Percentiles rank a stretch among this genome's conserved stretches.
These are phyloP conservation scores for Prochilodus magdalenae DNA, from an alignment of 2,113 vertebrate genomes.

Conservation along the genomic window DNA sequence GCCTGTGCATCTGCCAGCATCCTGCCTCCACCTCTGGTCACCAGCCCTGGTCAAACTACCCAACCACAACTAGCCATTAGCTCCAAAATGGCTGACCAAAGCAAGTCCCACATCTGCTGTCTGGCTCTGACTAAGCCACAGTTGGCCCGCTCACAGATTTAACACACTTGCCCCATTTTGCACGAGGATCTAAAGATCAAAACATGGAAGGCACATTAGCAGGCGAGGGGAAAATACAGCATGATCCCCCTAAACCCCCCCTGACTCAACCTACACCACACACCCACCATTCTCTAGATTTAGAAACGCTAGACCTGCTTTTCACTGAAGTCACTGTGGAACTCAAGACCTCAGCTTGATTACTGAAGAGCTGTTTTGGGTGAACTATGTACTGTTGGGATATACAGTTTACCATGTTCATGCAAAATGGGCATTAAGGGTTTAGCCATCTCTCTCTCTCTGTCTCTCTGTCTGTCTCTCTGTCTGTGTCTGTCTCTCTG, in stretches of 20 bases:
- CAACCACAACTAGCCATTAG: conserved; percentile 37
- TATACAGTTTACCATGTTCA: background rate
- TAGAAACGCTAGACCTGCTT: background rate
- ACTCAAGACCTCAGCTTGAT: background rate
- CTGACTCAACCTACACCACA: background rate
- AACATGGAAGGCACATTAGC: conserved; percentile 17
- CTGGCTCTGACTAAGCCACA: conserved; percentile 29
- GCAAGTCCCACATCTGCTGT: conserved; percentile 23
- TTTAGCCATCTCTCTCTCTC: too few relatives aligned
- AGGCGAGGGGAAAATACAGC: conserved; percentile 13
- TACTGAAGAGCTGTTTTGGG: background rate
- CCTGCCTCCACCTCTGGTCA: conserved; percentile 23
- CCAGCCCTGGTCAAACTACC: conserved; percentile 15
- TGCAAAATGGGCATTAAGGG: too few relatives aligned
- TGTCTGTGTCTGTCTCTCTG: too few relatives aligned
- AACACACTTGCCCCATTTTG: conserved; percentile 35
- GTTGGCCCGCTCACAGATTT: conserved; percentile 9
- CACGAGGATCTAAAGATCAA: conserved; percentile 38
- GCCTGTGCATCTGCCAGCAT: conserved; percentile 31
- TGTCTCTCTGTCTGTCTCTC: too few relatives aligned
- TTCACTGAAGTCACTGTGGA: background rate
- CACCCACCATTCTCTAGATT: background rate
- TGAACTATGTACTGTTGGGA: background rate
- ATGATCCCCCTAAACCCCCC: conserved; percentile 15
- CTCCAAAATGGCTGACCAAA: conserved; percentile 33